phyloP scores from a whole-genome alignment of 2,888 invertebrate species.

The Caenorhabditis zanzibari region DNA sequence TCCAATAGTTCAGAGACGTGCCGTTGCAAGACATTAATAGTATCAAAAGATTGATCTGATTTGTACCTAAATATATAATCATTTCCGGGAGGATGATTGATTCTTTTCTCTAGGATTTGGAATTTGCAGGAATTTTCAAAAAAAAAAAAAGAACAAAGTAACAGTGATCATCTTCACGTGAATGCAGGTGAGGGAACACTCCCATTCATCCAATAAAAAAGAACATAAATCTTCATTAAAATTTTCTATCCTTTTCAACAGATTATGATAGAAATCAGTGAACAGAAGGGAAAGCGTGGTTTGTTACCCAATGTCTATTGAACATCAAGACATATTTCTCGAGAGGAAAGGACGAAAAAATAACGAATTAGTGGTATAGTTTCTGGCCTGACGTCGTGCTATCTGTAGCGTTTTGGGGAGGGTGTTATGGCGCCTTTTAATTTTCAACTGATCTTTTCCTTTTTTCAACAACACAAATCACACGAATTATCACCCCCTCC shows the following conservation, averaged over 20 bases:
- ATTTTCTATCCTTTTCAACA: background rate
- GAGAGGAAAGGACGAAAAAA: conserved; percentile 1
- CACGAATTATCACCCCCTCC: conserved; percentile 27
- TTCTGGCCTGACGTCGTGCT: conserved; percentile 24
- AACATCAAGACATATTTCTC: conserved; percentile 9
- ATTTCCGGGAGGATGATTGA: no score
- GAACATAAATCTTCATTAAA: conserved; percentile 3
- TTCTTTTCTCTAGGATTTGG: no score
- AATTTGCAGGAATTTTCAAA: no score
- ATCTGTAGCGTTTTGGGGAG: conserved; percentile 20
- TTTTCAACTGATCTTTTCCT: conserved; percentile 23
- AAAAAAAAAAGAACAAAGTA: no score
- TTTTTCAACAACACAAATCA: conserved; percentile 26
- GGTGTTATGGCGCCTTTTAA: conserved; percentile 14
- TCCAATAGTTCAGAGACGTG: background rate
- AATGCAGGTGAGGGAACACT: no score
- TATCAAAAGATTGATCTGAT: background rate
- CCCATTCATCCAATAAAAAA: background rate
- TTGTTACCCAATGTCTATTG: conserved; percentile 2
- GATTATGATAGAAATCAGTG: background rate
- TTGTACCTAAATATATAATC: no score
- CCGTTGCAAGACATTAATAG: background rate
- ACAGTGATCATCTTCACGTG: no score
- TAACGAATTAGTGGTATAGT: conserved; percentile 11
- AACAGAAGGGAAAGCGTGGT: conserved; percentile 6